phyloP scores from a whole-genome alignment of 2,888 invertebrate species.

The Pollenia amentaria region DNA sequence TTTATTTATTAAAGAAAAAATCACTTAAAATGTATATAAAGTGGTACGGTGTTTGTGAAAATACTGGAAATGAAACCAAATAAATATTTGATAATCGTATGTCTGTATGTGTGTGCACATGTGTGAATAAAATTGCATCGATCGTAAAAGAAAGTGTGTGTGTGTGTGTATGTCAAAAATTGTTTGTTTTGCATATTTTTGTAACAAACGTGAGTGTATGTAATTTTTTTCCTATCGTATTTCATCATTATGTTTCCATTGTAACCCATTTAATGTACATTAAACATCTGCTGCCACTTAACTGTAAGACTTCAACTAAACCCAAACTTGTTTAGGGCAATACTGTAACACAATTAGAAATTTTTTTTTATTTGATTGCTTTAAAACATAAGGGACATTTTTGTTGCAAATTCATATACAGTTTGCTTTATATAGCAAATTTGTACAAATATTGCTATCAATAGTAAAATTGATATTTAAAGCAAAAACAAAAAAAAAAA shows the following conservation, averaged over 20 bases:
- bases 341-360: not conserved
- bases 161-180: conserved; percentile 30
- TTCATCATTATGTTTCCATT: conserved; percentile 38
- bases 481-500: no score
- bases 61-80: conserved; percentile 39
- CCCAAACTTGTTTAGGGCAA: not conserved
- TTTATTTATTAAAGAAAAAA: not conserved
- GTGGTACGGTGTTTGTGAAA: conserved; percentile 3
- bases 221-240: conserved; percentile 18
- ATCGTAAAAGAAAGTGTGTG: not conserved
- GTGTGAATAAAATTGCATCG: conserved; percentile 2
- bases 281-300: conserved; percentile 57
- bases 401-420: no score
- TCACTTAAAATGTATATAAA: conserved; percentile 4
- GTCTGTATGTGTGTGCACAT: not conserved
- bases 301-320: conserved; percentile 13
- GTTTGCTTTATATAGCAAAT: no score
- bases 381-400: no score
- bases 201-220: not conserved
- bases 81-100: conserved; percentile 31
- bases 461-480: no score
- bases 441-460: no score
- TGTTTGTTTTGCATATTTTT: conserved; percentile 42
- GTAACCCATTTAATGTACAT: conserved; percentile 48
- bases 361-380: not conserved